These are phyloP conservation scores for Neotoxoptera formosana DNA, from an alignment of 1,140 invertebrate species.

Conservation along the genomic window DNA sequence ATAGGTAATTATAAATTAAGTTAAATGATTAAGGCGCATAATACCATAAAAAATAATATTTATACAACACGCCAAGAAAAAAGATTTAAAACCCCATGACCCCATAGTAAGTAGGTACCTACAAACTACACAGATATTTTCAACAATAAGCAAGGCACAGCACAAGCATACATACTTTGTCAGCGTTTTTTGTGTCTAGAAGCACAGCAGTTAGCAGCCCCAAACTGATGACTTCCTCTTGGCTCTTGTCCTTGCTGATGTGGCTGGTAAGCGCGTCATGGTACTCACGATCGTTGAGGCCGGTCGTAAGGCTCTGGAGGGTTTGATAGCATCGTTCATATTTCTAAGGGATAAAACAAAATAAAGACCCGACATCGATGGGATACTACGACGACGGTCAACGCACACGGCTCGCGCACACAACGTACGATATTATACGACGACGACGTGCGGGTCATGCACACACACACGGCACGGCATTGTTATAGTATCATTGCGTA, in stretches of 20 bases:
- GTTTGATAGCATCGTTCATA: conserved; percentile 82
- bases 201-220: conserved; percentile 89
- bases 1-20: neutral
- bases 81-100: neutral
- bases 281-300: conserved; percentile 90
- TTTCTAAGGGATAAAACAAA: conserved; percentile 74
- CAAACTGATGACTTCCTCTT: conserved; percentile 88
- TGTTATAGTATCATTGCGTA: conserved; percentile 29
- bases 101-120: neutral
- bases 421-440: conserved; percentile 10
- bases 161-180: conserved; percentile 69
- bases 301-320: conserved; percentile 78
- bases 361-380: conserved; percentile 7
- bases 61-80: conserved; percentile 24
- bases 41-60: conserved; percentile 17
- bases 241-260: conserved; percentile 85
- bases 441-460: conserved; percentile 33
- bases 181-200: conserved; percentile 82
- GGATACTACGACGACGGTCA: conserved; percentile 12
- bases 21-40: neutral
- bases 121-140: neutral
- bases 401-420: conserved; percentile 34
- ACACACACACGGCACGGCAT: conserved; percentile 39
- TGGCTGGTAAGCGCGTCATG: conserved; percentile 89
- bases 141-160: neutral